Base-by-base conservation (phyloP, 2,888 invertebrate species). In the Tiliacea aurago region DNA sequence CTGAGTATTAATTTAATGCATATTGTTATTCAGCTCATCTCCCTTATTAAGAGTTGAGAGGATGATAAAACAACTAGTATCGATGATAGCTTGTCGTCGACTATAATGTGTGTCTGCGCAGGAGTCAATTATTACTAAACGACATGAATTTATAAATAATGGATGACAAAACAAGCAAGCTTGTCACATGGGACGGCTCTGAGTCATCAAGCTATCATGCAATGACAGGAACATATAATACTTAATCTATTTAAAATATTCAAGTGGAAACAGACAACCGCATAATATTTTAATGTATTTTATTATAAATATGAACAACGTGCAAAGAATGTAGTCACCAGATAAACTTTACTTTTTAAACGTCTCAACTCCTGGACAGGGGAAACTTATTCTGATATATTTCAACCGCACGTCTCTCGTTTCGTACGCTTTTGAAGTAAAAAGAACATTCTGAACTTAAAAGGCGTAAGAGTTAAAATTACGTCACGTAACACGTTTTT, bases 81-180 rank as follows among this genome's bases (percentile, higher is more conserved):
- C 86, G 89, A 92, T 91, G 90, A 91, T 91, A 90, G 88, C 90
- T 90, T 89, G 90, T 89, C 90, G 77, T 81, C 81, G 85, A 86
- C 87, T 89, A 85, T 86, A 86, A 85, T 82, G 75, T 84, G 84
- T 89, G 77, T 66, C 81, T 80, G 76, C 81, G 73, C 63, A 73
- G 63, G 75, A 78, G 83, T 84, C 81, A 81, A 84, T 94, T 93
- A 93, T 91, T 92, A 90, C 91, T 93, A 93, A 94, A 93, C 90
- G 92, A 90, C 90, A 92, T 92, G 90, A 93, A 92, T 87, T 90
- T 89, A 90, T 90, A 89, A 89, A 89, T 90, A 85, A 87, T 86
- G 85, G 87, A 87, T 83, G 73, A 84, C 65, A 75, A 79, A 86
- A 83, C 77, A 82, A 82, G 73, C 61, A 64, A 72, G 78, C 79